Percentiles rank a stretch among this genome's conserved stretches.
Evolutionary conservation across 2,113 vertebrate genomes (phyloP).

Genomic region (Atlantisia rogersi): DNA sequence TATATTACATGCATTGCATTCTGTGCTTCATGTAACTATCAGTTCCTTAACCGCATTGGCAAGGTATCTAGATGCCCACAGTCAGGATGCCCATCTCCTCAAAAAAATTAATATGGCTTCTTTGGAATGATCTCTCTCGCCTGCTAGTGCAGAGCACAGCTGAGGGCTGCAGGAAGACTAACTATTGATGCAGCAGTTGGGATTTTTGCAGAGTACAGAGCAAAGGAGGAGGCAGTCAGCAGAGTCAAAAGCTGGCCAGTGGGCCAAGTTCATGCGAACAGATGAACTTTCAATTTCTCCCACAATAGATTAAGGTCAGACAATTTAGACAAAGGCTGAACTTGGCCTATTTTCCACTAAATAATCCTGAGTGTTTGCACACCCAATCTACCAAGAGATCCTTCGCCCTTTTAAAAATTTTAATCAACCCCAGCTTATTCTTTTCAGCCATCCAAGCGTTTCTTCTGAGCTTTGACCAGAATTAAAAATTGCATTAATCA

Average conservation of each 20-base stretch:
- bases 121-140: not conserved
- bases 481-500: constrained; percentile 22
- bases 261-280: not conserved
- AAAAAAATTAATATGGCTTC: not conserved
- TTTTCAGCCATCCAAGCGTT: constrained; percentile 8
- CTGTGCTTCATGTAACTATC: not conserved
- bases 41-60: not conserved
- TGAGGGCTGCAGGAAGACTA: not conserved
- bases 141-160: not conserved
- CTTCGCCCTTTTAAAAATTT: not conserved
- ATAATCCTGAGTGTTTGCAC: not conserved
- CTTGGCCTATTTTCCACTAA: not conserved
- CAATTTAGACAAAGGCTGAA: not conserved
- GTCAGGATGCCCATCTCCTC: not conserved
- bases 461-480: constrained; percentile 1
- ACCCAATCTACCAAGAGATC: not conserved
- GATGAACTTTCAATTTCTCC: constrained; percentile 2
- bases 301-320: not conserved
- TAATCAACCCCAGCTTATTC: not conserved
- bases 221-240: not conserved
- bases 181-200: not conserved
- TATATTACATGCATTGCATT: not conserved
- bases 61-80: not conserved
- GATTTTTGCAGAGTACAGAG: not conserved
- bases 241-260: not conserved